Conservation (phyloP, 2,113 vertebrate genomes). For the Toxostoma redivivum region DNA sequence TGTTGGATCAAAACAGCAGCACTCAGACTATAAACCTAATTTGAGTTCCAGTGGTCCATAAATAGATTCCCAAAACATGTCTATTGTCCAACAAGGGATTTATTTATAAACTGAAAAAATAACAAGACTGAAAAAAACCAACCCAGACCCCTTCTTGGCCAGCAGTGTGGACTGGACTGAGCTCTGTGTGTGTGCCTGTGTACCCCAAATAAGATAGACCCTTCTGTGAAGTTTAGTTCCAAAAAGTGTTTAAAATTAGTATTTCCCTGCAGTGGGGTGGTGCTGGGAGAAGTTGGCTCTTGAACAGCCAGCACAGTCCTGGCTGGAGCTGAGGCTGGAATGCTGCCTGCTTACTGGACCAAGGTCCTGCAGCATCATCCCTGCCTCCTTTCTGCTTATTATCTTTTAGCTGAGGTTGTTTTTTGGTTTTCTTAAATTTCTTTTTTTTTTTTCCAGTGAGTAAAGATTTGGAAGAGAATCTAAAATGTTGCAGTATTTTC, state of each 20-base stretch:
- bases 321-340: neutral
- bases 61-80: constrained; percentile 12
- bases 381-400: neutral
- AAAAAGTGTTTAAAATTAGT: neutral
- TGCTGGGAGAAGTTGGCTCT: neutral
- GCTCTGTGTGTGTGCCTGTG: neutral
- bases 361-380: neutral
- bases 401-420: neutral
- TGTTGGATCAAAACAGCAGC: neutral
- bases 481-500: neutral
- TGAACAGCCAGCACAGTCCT: neutral
- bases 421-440: too few relatives aligned
- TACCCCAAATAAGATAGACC: neutral
- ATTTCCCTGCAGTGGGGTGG: neutral
- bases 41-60: neutral
- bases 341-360: neutral
- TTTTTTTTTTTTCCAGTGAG: too few relatives aligned
- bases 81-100: neutral
- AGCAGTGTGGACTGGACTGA: neutral
- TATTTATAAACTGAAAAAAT: constrained; percentile 42
- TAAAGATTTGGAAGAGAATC: neutral
- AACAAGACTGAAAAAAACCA: neutral
- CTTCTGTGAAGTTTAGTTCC: neutral
- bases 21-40: neutral
- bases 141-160: neutral